Percentiles rank a stretch among this genome's conserved stretches.
phyloP scores from a whole-genome alignment of 2,113 vertebrate species.

The Dasypus novemcinctus region DNA sequence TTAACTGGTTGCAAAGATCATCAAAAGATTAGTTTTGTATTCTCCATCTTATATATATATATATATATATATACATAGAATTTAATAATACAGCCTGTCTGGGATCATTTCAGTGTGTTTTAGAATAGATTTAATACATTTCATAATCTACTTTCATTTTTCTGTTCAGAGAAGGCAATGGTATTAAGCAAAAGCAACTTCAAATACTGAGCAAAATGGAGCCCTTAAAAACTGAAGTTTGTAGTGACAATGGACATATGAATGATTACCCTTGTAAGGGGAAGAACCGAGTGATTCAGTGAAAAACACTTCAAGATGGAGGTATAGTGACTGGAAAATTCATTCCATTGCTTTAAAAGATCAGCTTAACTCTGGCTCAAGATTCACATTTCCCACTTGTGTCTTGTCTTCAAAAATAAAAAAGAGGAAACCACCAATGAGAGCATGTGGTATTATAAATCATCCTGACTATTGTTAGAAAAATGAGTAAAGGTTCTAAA shows the following conservation, averaged over 20 bases:
- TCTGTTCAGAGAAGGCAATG: not conserved
- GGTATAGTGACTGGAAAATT: constrained; percentile 58
- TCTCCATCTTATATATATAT: not conserved
- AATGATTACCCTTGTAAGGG: not conserved
- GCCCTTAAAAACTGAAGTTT: constrained; percentile 13
- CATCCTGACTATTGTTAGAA: constrained; percentile 55
- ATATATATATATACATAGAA: not conserved
- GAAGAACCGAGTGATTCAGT: not conserved
- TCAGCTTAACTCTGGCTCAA: constrained; percentile 62
- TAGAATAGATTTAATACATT: not conserved
- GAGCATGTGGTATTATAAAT: constrained; percentile 68
- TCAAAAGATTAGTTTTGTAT: constrained; percentile 2
- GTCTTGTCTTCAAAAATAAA: constrained; percentile 78
- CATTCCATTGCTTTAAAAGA: constrained; percentile 56
- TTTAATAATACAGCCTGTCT: not conserved
- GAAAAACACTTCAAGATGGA: constrained; percentile 38
- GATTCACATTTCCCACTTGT: constrained; percentile 74
- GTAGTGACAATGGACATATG: not conserved
- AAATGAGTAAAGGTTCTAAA: constrained; percentile 61
- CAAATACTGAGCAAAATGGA: not conserved
- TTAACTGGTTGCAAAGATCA: constrained; percentile 8
- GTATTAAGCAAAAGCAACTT: not conserved
- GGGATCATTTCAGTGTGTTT: not conserved
- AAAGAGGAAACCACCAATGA: constrained; percentile 71
- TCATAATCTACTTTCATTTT: constrained; percentile 1